A percentile compares a stretch with the other conserved stretches of the same genome.
Evolutionary conservation across 2,888 invertebrate genomes (phyloP).

Genomic region (Therioaphis trifolii): DNA sequence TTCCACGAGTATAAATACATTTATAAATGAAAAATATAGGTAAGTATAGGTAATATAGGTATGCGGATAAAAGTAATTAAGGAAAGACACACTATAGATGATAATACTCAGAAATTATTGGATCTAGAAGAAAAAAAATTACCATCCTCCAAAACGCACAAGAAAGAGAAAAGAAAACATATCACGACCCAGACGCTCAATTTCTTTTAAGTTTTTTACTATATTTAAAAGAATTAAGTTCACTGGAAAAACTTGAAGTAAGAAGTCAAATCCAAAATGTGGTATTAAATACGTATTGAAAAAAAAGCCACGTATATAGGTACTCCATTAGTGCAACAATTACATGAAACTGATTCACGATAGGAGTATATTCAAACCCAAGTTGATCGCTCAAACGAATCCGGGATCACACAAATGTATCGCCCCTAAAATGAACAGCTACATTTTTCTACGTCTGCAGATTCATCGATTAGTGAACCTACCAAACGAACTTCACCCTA

Average conservation of each 20-base stretch:
- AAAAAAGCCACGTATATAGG: background rate
- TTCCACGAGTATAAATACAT: too few relatives aligned
- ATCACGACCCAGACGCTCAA: background rate
- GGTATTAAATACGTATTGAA: background rate
- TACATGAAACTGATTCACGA: too few relatives aligned
- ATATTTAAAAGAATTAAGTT: background rate
- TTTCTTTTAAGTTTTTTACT: constrained; percentile 8
- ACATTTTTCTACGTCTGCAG: too few relatives aligned
- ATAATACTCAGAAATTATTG: background rate
- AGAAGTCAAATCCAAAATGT: background rate
- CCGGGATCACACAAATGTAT: background rate
- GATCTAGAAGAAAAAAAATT: constrained; percentile 9
- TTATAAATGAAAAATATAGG: too few relatives aligned
- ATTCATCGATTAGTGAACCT: too few relatives aligned
- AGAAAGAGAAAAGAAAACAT: background rate
- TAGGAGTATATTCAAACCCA: too few relatives aligned
- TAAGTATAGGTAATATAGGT: too few relatives aligned
- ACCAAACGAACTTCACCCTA: too few relatives aligned
- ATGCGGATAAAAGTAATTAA: background rate
- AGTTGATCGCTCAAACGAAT: too few relatives aligned
- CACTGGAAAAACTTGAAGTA: background rate
- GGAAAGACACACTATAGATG: background rate
- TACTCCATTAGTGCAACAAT: too few relatives aligned
- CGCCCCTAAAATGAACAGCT: background rate
- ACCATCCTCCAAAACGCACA: background rate